Evolutionary conservation across 2,113 vertebrate genomes (phyloP).

Genomic region (Carassius auratus): DNA sequence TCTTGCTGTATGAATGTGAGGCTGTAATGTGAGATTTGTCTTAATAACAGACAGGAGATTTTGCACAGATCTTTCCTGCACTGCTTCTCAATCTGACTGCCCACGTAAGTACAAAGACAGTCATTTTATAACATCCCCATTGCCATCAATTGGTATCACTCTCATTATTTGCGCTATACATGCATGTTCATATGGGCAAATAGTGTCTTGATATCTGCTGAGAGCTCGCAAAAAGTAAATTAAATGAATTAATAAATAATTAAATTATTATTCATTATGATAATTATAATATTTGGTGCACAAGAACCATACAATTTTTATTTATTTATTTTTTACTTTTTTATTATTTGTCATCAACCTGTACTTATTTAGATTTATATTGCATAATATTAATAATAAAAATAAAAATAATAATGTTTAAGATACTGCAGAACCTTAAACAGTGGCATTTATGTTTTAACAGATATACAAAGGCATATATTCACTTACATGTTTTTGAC

Average conservation of each 20-base stretch:
- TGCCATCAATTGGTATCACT: slow-evolving; percentile 4
- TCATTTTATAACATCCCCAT: background rate
- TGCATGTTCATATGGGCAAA: background rate
- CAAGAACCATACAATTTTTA: background rate
- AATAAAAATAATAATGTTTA: background rate
- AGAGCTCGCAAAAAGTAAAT: background rate
- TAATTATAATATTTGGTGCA: background rate
- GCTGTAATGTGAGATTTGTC: slow-evolving; percentile 32
- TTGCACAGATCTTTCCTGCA: background rate
- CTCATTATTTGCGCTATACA: background rate
- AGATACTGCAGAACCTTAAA: background rate
- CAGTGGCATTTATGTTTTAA: background rate
- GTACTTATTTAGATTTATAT: too few relatives aligned
- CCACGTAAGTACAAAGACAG: slow-evolving; percentile 44
- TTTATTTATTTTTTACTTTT: too few relatives aligned
- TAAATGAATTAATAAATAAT: background rate
- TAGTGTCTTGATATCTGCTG: background rate
- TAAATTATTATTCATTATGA: background rate
- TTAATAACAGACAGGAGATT: slow-evolving; percentile 1
- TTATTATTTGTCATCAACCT: background rate
- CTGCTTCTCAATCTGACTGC: slow-evolving; percentile 7
- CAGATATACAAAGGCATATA: background rate
- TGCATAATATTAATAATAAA: too few relatives aligned
- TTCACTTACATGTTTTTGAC: background rate
- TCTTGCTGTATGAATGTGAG: slow-evolving; percentile 11